Conservation (phyloP, 1,140 invertebrate genomes). For the Achroia grisella region DNA sequence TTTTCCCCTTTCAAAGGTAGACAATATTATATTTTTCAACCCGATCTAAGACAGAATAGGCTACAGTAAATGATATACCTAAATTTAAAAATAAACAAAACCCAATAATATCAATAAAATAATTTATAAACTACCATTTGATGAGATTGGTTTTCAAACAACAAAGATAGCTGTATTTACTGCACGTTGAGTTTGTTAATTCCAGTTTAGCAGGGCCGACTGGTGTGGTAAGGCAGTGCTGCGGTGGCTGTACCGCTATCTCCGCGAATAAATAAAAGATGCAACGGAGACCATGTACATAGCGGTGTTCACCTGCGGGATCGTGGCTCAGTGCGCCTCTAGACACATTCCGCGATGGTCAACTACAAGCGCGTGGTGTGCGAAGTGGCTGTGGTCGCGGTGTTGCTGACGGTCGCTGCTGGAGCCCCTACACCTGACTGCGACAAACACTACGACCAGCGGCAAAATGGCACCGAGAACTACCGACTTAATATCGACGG, state of each 20-base stretch:
- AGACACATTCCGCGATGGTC: constrained; percentile 55
- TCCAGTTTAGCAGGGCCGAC: constrained; percentile 52
- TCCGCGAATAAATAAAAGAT: constrained; percentile 70
- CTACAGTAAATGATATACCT: too few relatives aligned
- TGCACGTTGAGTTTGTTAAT: constrained; percentile 25
- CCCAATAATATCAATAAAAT: too few relatives aligned
- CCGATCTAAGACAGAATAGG: too few relatives aligned
- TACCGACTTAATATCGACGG: constrained; percentile 79
- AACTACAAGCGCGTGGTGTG: constrained; percentile 63
- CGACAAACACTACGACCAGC: constrained; percentile 75
- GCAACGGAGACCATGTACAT: constrained; percentile 54
- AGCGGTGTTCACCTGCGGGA: constrained; percentile 35
- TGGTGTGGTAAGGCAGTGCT: constrained; percentile 32
- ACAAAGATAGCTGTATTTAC: constrained; percentile 16
- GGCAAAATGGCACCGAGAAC: constrained; percentile 82
- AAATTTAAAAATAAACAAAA: neutral
- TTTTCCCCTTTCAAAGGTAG: too few relatives aligned
- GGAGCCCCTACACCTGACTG: constrained; percentile 38
- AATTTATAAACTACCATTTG: too few relatives aligned
- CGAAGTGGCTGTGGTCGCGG: constrained; percentile 39
- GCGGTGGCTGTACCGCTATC: constrained; percentile 62
- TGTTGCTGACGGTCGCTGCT: constrained; percentile 14
- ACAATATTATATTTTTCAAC: too few relatives aligned
- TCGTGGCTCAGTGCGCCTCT: constrained; percentile 40
- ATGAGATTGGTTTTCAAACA: neutral